These are phyloP conservation scores for Metaphire vulgaris DNA, from an alignment of 1,140 invertebrate species.

Conservation along the genomic window DNA sequence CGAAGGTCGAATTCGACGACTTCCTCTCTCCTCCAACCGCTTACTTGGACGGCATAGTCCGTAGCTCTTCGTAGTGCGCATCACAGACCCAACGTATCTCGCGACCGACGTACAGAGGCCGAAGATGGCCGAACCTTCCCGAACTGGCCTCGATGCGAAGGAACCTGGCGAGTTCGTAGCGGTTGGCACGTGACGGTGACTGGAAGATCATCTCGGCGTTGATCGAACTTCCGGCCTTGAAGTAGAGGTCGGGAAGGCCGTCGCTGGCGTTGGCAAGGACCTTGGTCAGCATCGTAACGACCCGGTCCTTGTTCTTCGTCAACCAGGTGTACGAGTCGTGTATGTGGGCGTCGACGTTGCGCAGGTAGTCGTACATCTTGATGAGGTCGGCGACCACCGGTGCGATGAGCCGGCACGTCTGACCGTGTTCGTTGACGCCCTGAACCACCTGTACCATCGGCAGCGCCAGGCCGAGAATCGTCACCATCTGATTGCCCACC, in stretches of 20 bases:
- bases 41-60: slow-evolving; percentile 23
- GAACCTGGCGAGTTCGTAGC: slow-evolving; percentile 19
- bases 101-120: slow-evolving; percentile 28
- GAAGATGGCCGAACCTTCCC: slow-evolving; percentile 24
- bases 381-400: slow-evolving; percentile 27
- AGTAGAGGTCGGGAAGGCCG: slow-evolving; percentile 28
- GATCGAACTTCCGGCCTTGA: slow-evolving; percentile 25
- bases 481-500: slow-evolving; percentile 25
- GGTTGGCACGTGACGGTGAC: slow-evolving; percentile 16
- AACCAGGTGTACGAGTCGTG: slow-evolving; percentile 26
- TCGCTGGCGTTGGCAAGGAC: slow-evolving; percentile 30
- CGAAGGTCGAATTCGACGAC: too few relatives aligned
- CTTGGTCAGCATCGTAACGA: slow-evolving; percentile 35
- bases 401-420: slow-evolving; percentile 25
- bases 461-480: slow-evolving; percentile 19
- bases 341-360: slow-evolving; percentile 19
- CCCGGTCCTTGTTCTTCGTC: slow-evolving; percentile 31
- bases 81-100: slow-evolving; percentile 30
- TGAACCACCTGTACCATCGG: slow-evolving; percentile 30
- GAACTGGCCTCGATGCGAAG: slow-evolving; percentile 22
- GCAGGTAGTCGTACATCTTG: slow-evolving; percentile 29
- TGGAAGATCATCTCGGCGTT: slow-evolving; percentile 27
- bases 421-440: slow-evolving; percentile 22
- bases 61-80: slow-evolving; percentile 27
- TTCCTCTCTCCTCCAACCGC: too few relatives aligned